Evolutionary conservation across 1,140 invertebrate species (phyloP), one percentile per base, ranked within the genome.

Genomic region (Antheraea pernyi): DNA sequence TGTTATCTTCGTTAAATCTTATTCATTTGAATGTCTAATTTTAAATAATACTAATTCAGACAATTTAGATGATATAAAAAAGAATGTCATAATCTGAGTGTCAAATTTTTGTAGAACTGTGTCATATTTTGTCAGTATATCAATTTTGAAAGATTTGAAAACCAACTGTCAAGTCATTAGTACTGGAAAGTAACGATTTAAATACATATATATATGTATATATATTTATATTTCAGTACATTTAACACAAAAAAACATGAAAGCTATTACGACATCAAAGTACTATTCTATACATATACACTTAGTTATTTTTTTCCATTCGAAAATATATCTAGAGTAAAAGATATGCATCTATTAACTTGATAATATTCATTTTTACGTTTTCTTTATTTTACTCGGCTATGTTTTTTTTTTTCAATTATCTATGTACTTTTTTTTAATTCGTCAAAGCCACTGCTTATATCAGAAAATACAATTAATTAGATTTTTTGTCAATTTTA

Each of bases 281-380:
- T 81, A 79, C 85, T 89, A 91, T 80, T 62, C 69, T 61, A 11
- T 19, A 30, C 22, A 30, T 30, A 61, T 22, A 22, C 82, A 88
- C 83, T 91, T 81, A 88, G 66, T 74, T 79, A 30, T 61, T 79
- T 79, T 79, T 76, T 82, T 80, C 76, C 78, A 85, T 87, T 89
- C 75, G 79, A 88, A 91, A 90, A 89, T 87, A 90, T 85, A 79
- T 83, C 86, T 90, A 90, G 86, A 87, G 82, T 86, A 88, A 89
- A 89, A 82, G 88, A 91, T 91, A 91, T 91, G 89, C 89, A 86
- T 91, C 88, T 91, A 91, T 86, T 84, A 83, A 89, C 78, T 80
- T 82, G 86, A 85, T 88, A 88, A 91, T 79, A 85, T 80, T 86
- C 13, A 37, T 67, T 65, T 46, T 65, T 46, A 42, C 16, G 39